phyloP scores from a whole-genome alignment of 2,797 vertebrate species.

The Balearica regulorum region DNA sequence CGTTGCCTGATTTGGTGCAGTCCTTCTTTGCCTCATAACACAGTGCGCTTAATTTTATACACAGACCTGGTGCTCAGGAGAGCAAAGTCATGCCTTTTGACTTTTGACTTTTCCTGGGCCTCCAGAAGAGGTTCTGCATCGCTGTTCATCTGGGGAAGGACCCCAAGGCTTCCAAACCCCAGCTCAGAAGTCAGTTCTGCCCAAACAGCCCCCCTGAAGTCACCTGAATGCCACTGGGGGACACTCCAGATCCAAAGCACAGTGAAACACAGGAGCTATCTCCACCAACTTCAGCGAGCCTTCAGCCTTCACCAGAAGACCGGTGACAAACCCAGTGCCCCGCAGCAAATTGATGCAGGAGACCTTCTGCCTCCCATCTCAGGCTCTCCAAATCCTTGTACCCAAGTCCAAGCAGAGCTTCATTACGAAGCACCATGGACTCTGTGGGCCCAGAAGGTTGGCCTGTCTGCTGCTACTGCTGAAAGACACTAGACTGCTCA shows the following conservation, averaged over 20 bases:
- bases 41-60: neutral
- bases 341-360: neutral
- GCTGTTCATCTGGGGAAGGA: neutral
- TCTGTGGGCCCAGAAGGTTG: neutral
- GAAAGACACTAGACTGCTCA: neutral
- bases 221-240: neutral
- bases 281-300: accelerated
- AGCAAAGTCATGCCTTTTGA: neutral
- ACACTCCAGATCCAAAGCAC: neutral
- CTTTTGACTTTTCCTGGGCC: neutral
- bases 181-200: neutral
- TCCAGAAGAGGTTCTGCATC: neutral
- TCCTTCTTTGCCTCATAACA: neutral
- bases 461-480: neutral
- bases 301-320: neutral
- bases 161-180: neutral
- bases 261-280: neutral
- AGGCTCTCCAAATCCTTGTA: neutral
- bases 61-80: neutral
- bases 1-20: neutral
- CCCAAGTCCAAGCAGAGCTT: neutral
- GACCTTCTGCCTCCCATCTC: neutral
- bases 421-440: neutral
- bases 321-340: neutral
- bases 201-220: neutral